A percentile compares a stretch with the other conserved stretches of the same genome.
phyloP scores from a whole-genome alignment of 2,113 vertebrate species.

The Elephantulus edwardii region DNA sequence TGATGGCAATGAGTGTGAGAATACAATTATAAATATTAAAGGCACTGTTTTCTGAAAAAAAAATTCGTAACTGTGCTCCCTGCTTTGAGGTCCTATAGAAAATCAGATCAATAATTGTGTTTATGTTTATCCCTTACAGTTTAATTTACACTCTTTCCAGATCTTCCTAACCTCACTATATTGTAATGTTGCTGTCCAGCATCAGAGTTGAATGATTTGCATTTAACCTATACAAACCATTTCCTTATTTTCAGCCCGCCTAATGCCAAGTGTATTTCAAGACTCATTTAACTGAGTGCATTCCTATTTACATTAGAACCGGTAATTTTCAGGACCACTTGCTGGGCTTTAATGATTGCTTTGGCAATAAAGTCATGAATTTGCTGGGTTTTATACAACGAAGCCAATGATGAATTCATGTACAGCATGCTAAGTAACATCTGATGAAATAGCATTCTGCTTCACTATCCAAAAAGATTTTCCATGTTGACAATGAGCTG shows the following conservation, averaged over 20 bases:
- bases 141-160: neutral
- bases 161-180: neutral
- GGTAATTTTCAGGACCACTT: slow-evolving; percentile 44
- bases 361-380: slow-evolving; percentile 26
- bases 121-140: neutral
- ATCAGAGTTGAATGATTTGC: slow-evolving; percentile 6
- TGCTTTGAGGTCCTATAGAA: neutral
- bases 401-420: slow-evolving; percentile 16
- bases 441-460: neutral
- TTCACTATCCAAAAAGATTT: neutral
- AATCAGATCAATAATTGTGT: neutral
- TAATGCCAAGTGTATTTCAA: slow-evolving; percentile 23
- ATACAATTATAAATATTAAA: neutral
- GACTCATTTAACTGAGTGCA: neutral
- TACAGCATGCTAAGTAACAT: neutral
- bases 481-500: neutral
- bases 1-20: too few species aligned
- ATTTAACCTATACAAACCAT: slow-evolving; percentile 22
- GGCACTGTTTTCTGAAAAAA: neutral
- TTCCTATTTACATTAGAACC: slow-evolving; percentile 7
- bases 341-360: slow-evolving; percentile 1
- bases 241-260: slow-evolving; percentile 19
- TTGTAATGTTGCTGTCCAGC: slow-evolving; percentile 28
- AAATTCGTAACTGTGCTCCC: slow-evolving; percentile 14
- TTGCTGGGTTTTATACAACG: slow-evolving; percentile 44